These are phyloP conservation scores for Melangyna quadrimaculata DNA, from an alignment of 2,888 invertebrate genomes.

Conservation along the genomic window DNA sequence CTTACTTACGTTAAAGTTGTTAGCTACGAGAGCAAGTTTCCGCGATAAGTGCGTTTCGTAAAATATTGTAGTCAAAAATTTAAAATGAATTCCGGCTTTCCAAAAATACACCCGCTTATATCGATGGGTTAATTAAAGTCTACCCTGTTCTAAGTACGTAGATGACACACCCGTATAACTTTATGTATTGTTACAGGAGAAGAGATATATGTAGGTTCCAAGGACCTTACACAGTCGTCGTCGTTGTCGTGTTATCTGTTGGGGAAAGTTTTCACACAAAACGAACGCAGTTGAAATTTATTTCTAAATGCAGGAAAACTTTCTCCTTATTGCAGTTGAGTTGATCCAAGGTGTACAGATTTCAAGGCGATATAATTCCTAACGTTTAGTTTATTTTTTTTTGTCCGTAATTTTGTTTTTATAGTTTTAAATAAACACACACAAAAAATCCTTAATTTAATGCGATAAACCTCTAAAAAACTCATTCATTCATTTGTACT, in stretches of 20 bases:
- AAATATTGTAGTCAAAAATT: too few relatives aligned
- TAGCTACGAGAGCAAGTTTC: too few relatives aligned
- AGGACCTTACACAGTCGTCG: not conserved
- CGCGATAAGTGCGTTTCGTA: too few relatives aligned
- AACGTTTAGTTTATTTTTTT: not conserved
- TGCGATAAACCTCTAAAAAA: not conserved
- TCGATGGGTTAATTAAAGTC: too few relatives aligned
- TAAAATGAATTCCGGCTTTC: too few relatives aligned
- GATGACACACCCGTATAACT: slow-evolving; percentile 28
- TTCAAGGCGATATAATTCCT: not conserved
- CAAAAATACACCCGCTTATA: too few relatives aligned
- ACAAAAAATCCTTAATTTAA: not conserved
- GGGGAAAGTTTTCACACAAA: slow-evolving; percentile 5
- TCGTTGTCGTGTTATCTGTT: not conserved
- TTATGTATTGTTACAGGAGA: slow-evolving; percentile 8
- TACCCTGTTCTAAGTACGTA: not conserved
- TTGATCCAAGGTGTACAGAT: not conserved
- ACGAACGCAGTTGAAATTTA: slow-evolving; percentile 12
- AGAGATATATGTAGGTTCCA: not conserved
- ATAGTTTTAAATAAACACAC: slow-evolving; percentile 12
- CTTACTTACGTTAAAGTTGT: too few relatives aligned
- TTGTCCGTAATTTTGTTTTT: not conserved
- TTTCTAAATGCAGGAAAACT: not conserved
- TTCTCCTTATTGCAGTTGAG: not conserved
- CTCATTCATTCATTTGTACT: not conserved